Evolutionary conservation across 2,797 vertebrate genomes (phyloP).

Genomic region (Lepilemur septentrionalis): DNA sequence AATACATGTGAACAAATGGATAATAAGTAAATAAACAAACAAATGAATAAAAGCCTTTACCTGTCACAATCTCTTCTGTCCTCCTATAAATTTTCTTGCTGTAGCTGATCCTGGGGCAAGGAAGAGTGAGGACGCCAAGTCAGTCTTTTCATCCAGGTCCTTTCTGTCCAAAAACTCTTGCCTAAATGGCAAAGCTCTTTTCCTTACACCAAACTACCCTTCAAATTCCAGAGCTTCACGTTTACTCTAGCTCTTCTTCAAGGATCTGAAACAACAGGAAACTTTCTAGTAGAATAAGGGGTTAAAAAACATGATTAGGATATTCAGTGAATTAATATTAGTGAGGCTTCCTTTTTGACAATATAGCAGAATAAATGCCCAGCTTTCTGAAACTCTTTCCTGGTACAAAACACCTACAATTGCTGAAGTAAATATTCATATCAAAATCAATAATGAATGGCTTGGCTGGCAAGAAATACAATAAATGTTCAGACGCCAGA

Average conservation of each 20-base stretch:
- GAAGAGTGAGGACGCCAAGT: background rate
- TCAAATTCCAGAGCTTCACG: background rate
- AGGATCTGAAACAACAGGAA: background rate
- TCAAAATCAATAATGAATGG: conserved; percentile 28
- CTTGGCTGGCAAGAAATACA: conserved; percentile 28
- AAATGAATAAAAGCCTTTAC: background rate
- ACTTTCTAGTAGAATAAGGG: background rate
- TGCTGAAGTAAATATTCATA: conserved; percentile 15
- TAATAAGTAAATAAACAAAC: background rate
- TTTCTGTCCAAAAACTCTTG: background rate
- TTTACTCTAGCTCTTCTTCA: background rate
- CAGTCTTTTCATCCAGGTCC: background rate
- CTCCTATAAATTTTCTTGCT: background rate
- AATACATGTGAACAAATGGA: background rate
- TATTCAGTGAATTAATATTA: background rate
- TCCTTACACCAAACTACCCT: background rate
- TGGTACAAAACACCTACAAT: conserved; percentile 26
- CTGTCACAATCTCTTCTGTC: background rate
- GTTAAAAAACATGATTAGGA: background rate
- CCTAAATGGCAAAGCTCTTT: background rate
- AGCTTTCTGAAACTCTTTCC: background rate
- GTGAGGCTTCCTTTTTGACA: background rate
- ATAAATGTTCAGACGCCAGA: conserved; percentile 9
- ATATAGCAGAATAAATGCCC: background rate
- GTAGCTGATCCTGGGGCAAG: background rate